A percentile compares a stretch with the other conserved stretches of the same genome.
Conservation (phyloP, 2,888 invertebrate genomes). For the Ischnura elegans region DNA sequence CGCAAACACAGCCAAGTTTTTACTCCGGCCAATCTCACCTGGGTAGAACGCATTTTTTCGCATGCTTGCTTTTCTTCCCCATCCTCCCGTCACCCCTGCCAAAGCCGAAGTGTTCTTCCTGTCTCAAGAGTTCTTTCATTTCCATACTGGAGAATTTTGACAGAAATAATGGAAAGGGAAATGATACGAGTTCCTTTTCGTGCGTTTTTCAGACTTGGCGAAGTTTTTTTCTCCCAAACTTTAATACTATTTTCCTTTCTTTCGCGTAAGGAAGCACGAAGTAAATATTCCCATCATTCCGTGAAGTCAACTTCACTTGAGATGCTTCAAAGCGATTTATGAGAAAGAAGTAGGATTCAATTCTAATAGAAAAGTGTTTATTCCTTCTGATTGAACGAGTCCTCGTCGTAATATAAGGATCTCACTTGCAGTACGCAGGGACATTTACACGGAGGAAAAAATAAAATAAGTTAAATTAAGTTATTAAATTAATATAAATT, state of each 20-base stretch:
- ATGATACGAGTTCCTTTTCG: not conserved
- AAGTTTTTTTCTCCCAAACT: not conserved
- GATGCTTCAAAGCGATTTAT: not conserved
- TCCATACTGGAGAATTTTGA: conserved; percentile 11
- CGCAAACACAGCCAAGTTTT: not conserved
- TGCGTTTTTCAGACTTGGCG: not conserved
- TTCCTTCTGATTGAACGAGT: no score
- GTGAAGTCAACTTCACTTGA: not conserved
- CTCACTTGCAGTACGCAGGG: no score
- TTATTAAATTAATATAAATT: no score
- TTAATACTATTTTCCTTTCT: not conserved
- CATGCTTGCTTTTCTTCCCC: not conserved
- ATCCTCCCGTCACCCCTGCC: not conserved
- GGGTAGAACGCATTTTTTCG: not conserved
- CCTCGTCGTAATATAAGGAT: no score
- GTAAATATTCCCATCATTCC: not conserved
- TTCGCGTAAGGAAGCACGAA: not conserved
- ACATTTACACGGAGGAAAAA: no score
- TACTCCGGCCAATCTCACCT: conserved; percentile 20
- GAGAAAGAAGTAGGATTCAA: not conserved
- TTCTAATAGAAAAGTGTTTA: not conserved
- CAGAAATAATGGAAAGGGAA: conserved; percentile 6
- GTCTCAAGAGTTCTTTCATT: not conserved
- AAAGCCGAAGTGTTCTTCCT: not conserved
- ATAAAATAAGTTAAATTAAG: no score